These are phyloP conservation scores for Mamestra configurata DNA, from an alignment of 1,140 invertebrate species.

Conservation along the genomic window DNA sequence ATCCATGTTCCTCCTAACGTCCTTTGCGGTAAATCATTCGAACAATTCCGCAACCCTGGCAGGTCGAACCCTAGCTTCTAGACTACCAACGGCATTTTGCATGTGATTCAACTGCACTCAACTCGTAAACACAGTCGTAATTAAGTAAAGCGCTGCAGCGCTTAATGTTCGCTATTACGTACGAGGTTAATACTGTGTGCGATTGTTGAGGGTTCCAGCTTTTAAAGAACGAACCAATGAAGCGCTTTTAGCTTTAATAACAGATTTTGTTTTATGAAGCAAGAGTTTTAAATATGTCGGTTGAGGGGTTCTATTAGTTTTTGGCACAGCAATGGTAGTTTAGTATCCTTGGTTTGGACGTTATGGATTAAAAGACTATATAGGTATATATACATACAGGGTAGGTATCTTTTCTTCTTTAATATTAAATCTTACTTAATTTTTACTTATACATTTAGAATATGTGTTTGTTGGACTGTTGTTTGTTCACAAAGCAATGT, in stretches of 20 bases:
- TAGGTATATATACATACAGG: too few relatives aligned
- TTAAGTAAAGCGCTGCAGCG: constrained; percentile 41
- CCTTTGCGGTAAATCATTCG: too few relatives aligned
- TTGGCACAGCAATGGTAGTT: background rate
- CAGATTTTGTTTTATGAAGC: constrained; percentile 20
- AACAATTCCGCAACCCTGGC: too few relatives aligned
- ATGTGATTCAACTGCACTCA: constrained; percentile 44
- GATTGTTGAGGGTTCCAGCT: constrained; percentile 24
- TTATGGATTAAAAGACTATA: too few relatives aligned
- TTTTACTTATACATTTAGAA: too few relatives aligned
- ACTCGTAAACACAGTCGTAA: constrained; percentile 43
- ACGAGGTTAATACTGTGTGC: constrained; percentile 32
- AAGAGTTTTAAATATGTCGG: background rate
- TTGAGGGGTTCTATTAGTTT: background rate
- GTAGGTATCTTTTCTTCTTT: too few relatives aligned
- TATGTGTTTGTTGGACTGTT: too few relatives aligned
- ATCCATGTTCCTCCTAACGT: too few relatives aligned
- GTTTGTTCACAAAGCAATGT: too few relatives aligned
- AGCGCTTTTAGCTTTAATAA: constrained; percentile 39
- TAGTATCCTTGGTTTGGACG: too few relatives aligned
- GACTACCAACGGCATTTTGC: constrained; percentile 25
- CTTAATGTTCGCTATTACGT: constrained; percentile 40
- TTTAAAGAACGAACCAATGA: constrained; percentile 26
- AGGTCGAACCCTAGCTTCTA: too few relatives aligned
- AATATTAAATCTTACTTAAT: too few relatives aligned